phyloP scores from a whole-genome alignment of 2,797 vertebrate genomes.

The Odontamblyopus lacepedii region DNA sequence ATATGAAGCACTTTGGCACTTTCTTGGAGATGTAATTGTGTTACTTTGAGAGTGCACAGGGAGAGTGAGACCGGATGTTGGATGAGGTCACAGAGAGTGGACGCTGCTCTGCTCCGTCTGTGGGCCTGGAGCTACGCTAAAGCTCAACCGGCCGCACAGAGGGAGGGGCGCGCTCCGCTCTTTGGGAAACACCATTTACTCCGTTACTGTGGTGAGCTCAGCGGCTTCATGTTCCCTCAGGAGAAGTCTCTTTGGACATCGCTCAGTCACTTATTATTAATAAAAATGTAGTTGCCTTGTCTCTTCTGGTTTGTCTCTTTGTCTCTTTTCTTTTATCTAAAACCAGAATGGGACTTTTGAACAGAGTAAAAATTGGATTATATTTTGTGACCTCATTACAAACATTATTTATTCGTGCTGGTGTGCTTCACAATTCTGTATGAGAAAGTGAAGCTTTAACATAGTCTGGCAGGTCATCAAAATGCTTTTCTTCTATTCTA shows the following conservation, averaged over 20 bases:
- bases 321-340: neutral
- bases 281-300: constrained; percentile 31
- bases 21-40: neutral
- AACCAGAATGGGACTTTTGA: too few relatives aligned
- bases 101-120: constrained; percentile 46
- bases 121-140: constrained; percentile 42
- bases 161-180: constrained; percentile 17
- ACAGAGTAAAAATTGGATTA: too few relatives aligned
- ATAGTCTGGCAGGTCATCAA: neutral
- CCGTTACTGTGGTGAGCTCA: constrained; percentile 18
- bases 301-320: neutral
- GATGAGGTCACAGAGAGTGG: constrained; percentile 41
- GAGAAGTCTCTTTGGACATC: constrained; percentile 39
- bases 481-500: neutral
- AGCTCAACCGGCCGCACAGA: constrained; percentile 46
- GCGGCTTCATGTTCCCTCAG: constrained; percentile 8
- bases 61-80: constrained; percentile 22
- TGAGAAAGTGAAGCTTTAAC: constrained; percentile 5
- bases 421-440: neutral
- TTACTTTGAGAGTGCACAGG: constrained; percentile 8
- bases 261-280: constrained; percentile 32
- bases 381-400: neutral
- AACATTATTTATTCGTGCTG: neutral
- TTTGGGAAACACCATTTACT: neutral
- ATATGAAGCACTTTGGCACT: too few relatives aligned